Percentiles rank a stretch among this genome's conserved stretches.
Evolutionary conservation across 1,140 invertebrate species (phyloP).

Genomic region (Formica selysi): DNA sequence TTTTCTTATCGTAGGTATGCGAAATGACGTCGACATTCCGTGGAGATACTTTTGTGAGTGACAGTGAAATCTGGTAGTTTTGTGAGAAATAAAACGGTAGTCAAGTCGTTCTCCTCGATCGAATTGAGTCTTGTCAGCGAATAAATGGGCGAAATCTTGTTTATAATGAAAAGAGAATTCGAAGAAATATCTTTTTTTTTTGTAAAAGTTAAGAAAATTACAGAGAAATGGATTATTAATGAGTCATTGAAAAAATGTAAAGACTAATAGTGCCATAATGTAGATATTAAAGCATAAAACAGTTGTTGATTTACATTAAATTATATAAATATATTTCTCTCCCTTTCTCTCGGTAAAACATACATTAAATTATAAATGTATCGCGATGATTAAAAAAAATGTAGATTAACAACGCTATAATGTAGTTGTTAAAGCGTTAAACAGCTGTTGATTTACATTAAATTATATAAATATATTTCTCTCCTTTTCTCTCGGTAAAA

Average conservation of each 20-base stretch:
- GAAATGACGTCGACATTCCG: neutral
- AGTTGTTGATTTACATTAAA: neutral
- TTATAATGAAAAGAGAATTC: neutral
- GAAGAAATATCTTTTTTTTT: neutral
- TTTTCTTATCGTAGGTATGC: neutral
- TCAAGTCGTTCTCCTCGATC: neutral
- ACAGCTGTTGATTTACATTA: neutral
- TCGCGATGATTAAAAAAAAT: neutral
- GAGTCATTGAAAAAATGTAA: neutral
- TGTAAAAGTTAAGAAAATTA: neutral
- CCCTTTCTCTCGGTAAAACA: too few relatives aligned
- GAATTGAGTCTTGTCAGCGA: neutral
- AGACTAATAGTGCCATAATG: neutral
- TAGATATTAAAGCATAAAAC: neutral
- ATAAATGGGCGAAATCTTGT: neutral
- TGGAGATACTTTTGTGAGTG: neutral
- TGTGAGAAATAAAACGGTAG: neutral
- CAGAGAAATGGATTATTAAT: neutral
- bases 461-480: neutral
- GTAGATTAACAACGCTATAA: neutral
- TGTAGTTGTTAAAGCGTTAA: slow-evolving; percentile 1
- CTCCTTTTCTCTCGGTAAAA: too few relatives aligned
- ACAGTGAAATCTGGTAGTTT: neutral
- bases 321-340: neutral
- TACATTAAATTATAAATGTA: slow-evolving; percentile 13